Evolutionary conservation across 1,140 invertebrate species (phyloP).

Genomic region (Phenacoccus solenopsis): DNA sequence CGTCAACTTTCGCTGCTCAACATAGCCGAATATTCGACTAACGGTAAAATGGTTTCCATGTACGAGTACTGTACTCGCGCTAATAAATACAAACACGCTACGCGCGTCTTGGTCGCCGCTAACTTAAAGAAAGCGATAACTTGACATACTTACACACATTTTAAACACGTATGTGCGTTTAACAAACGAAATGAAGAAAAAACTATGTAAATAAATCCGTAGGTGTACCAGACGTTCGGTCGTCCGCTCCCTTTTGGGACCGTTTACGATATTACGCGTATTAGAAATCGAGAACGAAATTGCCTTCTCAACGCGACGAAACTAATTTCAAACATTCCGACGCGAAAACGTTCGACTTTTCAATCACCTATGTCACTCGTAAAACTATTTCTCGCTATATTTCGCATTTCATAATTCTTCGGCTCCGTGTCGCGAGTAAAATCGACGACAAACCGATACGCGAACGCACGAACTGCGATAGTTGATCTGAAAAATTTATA

Average conservation of each 20-base stretch:
- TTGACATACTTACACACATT: constrained; percentile 2
- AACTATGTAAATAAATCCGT: too few relatives aligned
- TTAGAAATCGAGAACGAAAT: not conserved
- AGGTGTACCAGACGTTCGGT: not conserved
- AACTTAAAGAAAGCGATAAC: not conserved
- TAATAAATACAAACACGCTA: not conserved
- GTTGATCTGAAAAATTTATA: too few relatives aligned
- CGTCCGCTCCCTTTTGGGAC: not conserved
- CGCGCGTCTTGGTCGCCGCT: not conserved
- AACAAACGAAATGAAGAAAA: not conserved
- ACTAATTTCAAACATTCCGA: too few relatives aligned
- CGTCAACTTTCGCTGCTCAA: not conserved
- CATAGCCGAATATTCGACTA: not conserved
- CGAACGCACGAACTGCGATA: too few relatives aligned
- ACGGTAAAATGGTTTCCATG: not conserved
- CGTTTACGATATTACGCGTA: not conserved
- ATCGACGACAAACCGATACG: too few relatives aligned
- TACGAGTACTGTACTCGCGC: not conserved
- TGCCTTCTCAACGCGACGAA: not conserved
- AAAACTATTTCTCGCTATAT: not conserved
- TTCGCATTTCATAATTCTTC: not conserved
- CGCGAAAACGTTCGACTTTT: not conserved
- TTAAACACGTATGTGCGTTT: not conserved
- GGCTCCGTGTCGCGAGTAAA: too few relatives aligned
- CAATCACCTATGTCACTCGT: not conserved